A percentile compares a stretch with the other conserved stretches of the same genome.
These are phyloP conservation scores for Crenichthys baileyi DNA, from an alignment of 2,797 vertebrate species.

Conservation along the genomic window DNA sequence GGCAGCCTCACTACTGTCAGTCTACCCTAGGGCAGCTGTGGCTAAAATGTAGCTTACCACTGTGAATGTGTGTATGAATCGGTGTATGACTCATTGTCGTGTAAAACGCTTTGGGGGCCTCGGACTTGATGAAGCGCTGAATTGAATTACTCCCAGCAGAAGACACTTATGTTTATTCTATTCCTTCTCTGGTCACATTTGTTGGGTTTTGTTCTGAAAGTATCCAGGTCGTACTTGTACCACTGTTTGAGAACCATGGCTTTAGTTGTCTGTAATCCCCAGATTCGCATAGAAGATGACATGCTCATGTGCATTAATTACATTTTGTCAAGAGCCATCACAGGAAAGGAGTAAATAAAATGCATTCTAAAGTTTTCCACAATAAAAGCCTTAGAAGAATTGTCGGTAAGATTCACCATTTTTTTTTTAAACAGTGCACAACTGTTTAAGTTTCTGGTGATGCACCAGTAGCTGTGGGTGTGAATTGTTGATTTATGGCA, in stretches of 20 bases:
- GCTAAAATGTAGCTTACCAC: no score
- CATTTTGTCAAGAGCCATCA: background rate
- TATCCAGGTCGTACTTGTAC: background rate
- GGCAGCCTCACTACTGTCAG: no score
- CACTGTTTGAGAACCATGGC: background rate
- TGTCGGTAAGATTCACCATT: background rate
- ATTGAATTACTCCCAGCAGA: background rate
- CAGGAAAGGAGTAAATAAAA: background rate
- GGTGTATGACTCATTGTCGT: no score
- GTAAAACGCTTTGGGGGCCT: no score
- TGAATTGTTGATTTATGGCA: background rate
- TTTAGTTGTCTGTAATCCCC: background rate
- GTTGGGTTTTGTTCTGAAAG: background rate
- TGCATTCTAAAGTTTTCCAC: background rate
- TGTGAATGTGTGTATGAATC: no score
- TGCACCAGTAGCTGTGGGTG: background rate
- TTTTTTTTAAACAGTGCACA: background rate
- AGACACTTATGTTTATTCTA: background rate
- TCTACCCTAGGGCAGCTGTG: no score
- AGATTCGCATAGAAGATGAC: background rate
- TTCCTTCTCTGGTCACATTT: background rate
- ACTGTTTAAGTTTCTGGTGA: background rate
- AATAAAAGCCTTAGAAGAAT: background rate
- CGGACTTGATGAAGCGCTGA: background rate
- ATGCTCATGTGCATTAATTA: background rate